Conservation (phyloP, 2,113 vertebrate genomes). For the Lipotes vexillifer region DNA sequence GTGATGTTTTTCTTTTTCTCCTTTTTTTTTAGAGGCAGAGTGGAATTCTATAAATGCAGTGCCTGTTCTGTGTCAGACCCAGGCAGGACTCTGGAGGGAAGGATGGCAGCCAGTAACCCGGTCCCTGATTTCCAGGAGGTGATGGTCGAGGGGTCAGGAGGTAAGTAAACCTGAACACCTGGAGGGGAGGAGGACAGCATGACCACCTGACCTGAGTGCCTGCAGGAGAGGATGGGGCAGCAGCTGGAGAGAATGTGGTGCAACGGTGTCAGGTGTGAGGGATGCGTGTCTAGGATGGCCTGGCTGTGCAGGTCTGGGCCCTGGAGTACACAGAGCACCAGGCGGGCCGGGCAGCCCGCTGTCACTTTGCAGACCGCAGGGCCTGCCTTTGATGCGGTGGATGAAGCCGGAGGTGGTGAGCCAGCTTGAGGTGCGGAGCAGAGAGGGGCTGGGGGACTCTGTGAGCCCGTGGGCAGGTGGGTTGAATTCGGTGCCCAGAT, state of each 20-base stretch:
- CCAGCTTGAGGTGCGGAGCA: background rate
- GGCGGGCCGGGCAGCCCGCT: rapidly evolving
- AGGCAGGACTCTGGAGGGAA: background rate
- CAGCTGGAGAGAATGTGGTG: background rate
- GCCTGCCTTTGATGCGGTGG: background rate
- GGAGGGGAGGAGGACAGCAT: rapidly evolving
- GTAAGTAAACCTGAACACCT: background rate
- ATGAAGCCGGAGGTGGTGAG: background rate
- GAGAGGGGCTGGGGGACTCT: background rate
- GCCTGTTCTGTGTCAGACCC: background rate
- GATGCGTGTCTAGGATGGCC: background rate
- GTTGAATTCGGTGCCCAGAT: background rate
- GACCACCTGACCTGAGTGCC: rapidly evolving
- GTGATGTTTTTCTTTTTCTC: background rate
- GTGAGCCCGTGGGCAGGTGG: background rate
- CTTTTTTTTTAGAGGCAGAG: background rate
- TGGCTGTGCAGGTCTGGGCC: background rate
- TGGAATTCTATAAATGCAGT: background rate
- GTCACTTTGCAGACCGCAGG: background rate
- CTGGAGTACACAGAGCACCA: background rate
- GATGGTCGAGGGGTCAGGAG: background rate
- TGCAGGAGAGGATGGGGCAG: background rate
- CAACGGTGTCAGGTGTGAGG: no score
- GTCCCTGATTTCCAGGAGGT: background rate
- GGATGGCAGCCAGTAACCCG: background rate